Conservation (phyloP, 2,797 vertebrate genomes). For the Borostomias antarcticus region DNA sequence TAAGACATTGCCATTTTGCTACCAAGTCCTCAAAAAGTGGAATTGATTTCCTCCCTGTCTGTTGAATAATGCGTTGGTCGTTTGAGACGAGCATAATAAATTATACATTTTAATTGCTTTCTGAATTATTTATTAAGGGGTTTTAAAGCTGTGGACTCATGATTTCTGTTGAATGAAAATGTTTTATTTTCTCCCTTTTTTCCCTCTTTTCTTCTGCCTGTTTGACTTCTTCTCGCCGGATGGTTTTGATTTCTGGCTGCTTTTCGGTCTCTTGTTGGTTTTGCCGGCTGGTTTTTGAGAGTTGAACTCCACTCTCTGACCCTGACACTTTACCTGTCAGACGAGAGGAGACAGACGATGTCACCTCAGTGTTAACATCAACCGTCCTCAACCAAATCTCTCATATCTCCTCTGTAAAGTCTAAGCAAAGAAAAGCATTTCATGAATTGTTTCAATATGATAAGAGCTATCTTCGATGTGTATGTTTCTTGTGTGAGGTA, state of each 20-base stretch:
- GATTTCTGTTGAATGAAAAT: not conserved
- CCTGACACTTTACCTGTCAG: constrained; percentile 4
- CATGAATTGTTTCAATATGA: not conserved
- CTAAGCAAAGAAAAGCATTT: not conserved
- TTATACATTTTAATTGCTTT: constrained; percentile 41
- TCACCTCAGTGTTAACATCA: not conserved
- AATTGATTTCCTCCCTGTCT: constrained; percentile 55
- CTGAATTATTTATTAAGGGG: constrained; percentile 12
- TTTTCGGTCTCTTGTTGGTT: constrained; percentile 8
- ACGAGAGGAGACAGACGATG: not conserved
- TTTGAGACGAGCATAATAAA: constrained; percentile 55
- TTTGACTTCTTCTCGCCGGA: constrained; percentile 16
- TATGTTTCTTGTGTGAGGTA: constrained; percentile 5
- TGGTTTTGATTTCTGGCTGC: constrained; percentile 3
- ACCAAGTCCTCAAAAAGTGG: constrained; percentile 41
- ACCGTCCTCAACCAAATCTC: not conserved
- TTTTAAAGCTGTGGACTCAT: not conserved
- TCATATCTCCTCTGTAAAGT: not conserved
- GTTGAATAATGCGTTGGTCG: constrained; percentile 35
- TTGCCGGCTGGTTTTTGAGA: not conserved
- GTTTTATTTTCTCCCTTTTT: constrained; percentile 6
- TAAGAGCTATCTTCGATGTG: not conserved
- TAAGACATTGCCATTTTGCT: constrained; percentile 20
- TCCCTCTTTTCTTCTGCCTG: not conserved
- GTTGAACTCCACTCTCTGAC: constrained; percentile 14